Evolutionary conservation across 2,113 vertebrate genomes (phyloP), one percentile per base, ranked within the genome.

Genomic region (Typhlomys cinereus): DNA sequence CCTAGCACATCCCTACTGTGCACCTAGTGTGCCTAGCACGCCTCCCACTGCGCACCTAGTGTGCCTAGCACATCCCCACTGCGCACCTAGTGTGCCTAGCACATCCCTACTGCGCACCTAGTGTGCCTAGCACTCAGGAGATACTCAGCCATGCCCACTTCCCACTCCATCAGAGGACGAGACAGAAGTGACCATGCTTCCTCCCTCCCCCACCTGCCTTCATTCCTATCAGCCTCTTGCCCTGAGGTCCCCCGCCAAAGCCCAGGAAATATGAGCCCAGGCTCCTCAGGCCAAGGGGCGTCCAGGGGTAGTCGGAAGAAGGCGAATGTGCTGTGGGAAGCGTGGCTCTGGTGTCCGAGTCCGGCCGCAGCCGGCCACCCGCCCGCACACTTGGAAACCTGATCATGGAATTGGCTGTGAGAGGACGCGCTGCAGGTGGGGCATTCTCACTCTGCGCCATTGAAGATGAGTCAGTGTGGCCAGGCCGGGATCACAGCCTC

Each of bases 361-460:
- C n/a, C n/a, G n/a, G n/a, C n/a, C n/a, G 95, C 96, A 3, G 89
- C 57, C 64, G 13, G 46, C 64, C 50, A 46, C 46, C 46, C 54
- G 81, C 46, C 92, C 0, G 25, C 57, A 15, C 93, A 0, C 70
- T 97, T 83, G 92, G 98, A 97, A 98, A 98, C 96, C 89, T 20
- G 96, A 98, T 97, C 97, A 82, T 76, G 85, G 96, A 97, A 95
- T 4, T 95, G 97, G 95, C 97, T 97, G 97, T 97, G 95, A 95
- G 93, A 46, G 96, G 97, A 96, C 92, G 79, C 96, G 96, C 88
- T 97, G 94, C 98, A 98, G 97, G 96, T 98, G 97, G 97, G 20
- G 27, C 97, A n/a, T n/a, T n/a, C n/a, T n/a, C n/a, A n/a, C n/a
- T n/a, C n/a, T n/a, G n/a, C n/a, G n/a, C n/a, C n/a, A n/a, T n/a